These are phyloP conservation scores for Cephus sareptanus DNA, from an alignment of 2,888 invertebrate genomes.

Conservation along the genomic window DNA sequence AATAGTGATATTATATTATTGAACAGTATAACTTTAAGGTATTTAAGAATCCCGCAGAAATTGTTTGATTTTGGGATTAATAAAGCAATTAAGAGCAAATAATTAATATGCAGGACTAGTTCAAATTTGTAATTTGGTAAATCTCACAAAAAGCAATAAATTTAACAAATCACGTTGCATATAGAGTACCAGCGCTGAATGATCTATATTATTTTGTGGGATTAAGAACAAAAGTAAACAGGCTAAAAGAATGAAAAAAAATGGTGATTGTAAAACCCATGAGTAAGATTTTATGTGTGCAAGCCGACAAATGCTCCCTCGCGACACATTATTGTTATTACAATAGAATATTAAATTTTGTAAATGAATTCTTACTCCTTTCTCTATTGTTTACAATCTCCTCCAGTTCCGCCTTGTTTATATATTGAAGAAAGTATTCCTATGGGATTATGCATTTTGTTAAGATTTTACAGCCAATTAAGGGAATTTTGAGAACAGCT, in stretches of 20 bases:
- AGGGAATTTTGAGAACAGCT: not conserved
- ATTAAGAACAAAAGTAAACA: not conserved
- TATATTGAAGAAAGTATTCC: slow-evolving; percentile 38
- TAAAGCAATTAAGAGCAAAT: not conserved
- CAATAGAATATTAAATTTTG: slow-evolving; percentile 3
- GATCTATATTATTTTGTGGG: not conserved
- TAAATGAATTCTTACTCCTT: slow-evolving; percentile 38
- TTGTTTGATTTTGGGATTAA: not conserved
- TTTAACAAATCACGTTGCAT: not conserved
- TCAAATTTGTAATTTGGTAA: not conserved
- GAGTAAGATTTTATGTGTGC: slow-evolving; percentile 8
- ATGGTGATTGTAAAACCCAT: not conserved
- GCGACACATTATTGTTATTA: slow-evolving; percentile 11
- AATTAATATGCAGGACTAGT: not conserved
- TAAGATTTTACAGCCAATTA: slow-evolving; percentile 19
- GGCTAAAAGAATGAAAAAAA: not conserved
- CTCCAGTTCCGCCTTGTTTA: slow-evolving; percentile 37
- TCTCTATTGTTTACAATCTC: slow-evolving; percentile 38
- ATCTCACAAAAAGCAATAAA: not conserved
- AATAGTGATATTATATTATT: not conserved
- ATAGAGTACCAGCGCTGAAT: not conserved
- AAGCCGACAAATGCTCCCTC: slow-evolving; percentile 21
- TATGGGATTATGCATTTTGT: slow-evolving; percentile 36
- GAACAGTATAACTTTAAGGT: not conserved
- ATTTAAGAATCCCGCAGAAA: not conserved